phyloP scores from a whole-genome alignment of 2,113 vertebrate species.

The Cebidichthys violaceus region DNA sequence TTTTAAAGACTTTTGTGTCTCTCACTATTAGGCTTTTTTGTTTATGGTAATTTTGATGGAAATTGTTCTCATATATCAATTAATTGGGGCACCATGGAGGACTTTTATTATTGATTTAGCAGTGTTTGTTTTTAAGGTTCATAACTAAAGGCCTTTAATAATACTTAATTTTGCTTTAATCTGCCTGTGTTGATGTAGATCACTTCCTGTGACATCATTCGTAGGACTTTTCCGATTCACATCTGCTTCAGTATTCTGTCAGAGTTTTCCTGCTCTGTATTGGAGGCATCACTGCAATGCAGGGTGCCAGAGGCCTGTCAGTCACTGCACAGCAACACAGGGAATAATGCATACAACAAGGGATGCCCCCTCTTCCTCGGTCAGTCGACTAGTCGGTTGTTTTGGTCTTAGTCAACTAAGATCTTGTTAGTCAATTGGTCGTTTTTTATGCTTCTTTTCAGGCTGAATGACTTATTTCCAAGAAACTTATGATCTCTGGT shows the following conservation, averaged over 20 bases:
- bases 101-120: neutral
- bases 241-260: constrained; percentile 60
- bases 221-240: constrained; percentile 32
- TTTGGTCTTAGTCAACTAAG: neutral
- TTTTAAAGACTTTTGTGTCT: neutral
- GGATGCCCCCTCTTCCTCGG: neutral
- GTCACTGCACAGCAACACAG: constrained; percentile 37
- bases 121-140: constrained; percentile 6
- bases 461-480: neutral
- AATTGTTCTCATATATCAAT: neutral
- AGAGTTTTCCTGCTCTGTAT: constrained; percentile 37
- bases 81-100: neutral
- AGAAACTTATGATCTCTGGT: neutral
- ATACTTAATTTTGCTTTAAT: neutral
- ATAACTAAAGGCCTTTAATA: neutral
- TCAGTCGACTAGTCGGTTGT: neutral
- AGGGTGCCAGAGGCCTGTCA: constrained; percentile 49
- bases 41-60: neutral
- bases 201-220: constrained; percentile 42
- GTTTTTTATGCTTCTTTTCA: neutral
- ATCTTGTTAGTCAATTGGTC: neutral
- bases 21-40: constrained; percentile 2
- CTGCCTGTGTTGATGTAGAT: neutral
- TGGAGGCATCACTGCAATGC: constrained; percentile 52
- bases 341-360: constrained; percentile 1